Evolutionary conservation across 2,113 vertebrate species (phyloP).

Genomic region (Sebastes fasciatus): DNA sequence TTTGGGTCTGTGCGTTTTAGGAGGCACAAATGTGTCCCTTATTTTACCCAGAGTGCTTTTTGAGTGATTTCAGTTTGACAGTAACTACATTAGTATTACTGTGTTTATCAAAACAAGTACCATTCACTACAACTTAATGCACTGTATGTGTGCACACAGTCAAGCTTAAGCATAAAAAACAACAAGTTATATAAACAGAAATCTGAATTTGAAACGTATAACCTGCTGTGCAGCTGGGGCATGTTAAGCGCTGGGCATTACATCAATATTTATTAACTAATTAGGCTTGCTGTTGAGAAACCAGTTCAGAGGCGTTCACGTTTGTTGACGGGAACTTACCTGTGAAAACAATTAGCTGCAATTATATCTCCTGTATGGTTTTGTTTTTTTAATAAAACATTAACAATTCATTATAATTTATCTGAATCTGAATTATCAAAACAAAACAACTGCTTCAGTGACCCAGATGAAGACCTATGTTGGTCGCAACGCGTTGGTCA

Average conservation of each 20-base stretch:
- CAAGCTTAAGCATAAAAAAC: neutral
- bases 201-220: neutral
- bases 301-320: too few species aligned
- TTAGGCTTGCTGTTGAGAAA: too few species aligned
- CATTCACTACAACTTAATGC: neutral
- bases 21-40: neutral
- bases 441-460: neutral
- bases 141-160: neutral
- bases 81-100: neutral
- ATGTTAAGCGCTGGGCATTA: neutral
- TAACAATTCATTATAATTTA: neutral
- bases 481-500: too few species aligned
- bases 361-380: fast-evolving
- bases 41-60: neutral
- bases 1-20: neutral
- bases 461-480: too few species aligned
- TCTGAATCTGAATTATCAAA: neutral
- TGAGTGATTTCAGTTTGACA: neutral
- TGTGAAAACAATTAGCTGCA: neutral
- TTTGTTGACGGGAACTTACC: too few species aligned
- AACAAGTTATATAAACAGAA: constrained; percentile 2
- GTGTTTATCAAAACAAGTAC: neutral
- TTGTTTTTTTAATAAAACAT: neutral
- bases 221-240: neutral
- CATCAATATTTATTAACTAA: neutral